phyloP scores from a whole-genome alignment of 2,888 invertebrate species.

The Pachydiplax longipennis region DNA sequence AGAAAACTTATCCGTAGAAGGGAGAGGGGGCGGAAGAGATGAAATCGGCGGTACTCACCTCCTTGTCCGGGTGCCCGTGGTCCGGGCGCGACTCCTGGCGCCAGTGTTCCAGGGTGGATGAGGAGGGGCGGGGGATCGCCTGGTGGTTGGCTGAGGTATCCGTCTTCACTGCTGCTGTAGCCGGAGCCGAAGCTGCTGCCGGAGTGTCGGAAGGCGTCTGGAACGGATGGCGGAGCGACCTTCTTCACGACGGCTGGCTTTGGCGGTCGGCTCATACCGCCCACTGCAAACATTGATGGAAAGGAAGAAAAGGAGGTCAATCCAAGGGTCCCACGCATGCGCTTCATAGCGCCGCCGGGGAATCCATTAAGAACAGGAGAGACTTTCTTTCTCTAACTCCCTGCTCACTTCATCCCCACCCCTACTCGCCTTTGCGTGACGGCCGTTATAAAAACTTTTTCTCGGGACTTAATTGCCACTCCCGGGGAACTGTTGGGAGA shows the following conservation, averaged over 20 bases:
- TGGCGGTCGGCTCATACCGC: slow-evolving; percentile 87
- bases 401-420: neutral
- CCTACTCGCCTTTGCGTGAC: neutral
- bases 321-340: slow-evolving; percentile 36
- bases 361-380: slow-evolving; percentile 35
- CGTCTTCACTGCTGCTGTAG: slow-evolving; percentile 80
- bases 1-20: neutral
- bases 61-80: slow-evolving; percentile 17
- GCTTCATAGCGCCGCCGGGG: slow-evolving; percentile 8
- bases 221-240: slow-evolving; percentile 85
- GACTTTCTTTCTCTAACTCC: neutral
- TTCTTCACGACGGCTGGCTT: slow-evolving; percentile 87
- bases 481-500: neutral
- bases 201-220: slow-evolving; percentile 71
- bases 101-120: slow-evolving; percentile 33
- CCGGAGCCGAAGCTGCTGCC: slow-evolving; percentile 81
- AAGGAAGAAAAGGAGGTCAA: slow-evolving; percentile 35
- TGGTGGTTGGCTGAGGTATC: slow-evolving; percentile 65
- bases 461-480: neutral
- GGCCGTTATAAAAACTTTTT: neutral
- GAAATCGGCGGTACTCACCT: slow-evolving; percentile 3
- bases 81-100: slow-evolving; percentile 26
- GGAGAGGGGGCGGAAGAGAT: neutral
- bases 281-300: slow-evolving; percentile 68
- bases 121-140: slow-evolving; percentile 34